Evolutionary conservation across 2,888 invertebrate species (phyloP), one percentile per base, ranked within the genome.

Genomic region (Acheta domesticus): DNA sequence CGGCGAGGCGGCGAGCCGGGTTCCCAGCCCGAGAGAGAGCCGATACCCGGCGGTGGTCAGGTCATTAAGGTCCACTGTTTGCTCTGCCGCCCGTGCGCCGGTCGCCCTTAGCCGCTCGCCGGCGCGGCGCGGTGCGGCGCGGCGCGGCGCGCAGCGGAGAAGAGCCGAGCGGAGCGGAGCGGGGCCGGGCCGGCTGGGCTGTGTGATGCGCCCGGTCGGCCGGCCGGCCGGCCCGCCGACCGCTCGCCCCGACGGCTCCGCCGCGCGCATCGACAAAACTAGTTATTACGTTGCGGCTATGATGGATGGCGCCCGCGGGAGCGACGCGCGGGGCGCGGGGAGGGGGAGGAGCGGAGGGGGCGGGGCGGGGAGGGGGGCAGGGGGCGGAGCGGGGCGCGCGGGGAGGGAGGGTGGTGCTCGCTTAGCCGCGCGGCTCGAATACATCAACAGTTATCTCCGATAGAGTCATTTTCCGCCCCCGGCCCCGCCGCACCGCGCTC

Each of bases 231-330:
- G 4, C 62, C 62, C 62, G 62, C n/a, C 62, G 62, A 19, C n/a
- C 12, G 62, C 16, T n/a, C 62, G 62, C 62, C 62, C 14, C 62
- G 62, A 19, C 75, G 3, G 75, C 16, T 75, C 19, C n/a, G 78
- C 78, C 62, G 78, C 62, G 62, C 62, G 73, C 78, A 23, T 74
- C 16, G 75, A 74, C 19, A 11, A 80, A 80, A 80, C 80, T 80
- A 79, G 80, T 80, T 80, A 80, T 80, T 80, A 80, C 79, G 79
- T 75, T 79, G 79, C 78, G 77, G 78, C 62, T 77, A 80, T 80
- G 80, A 80, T 80, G 77, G 79, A 80, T 80, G 80, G 77, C 75
- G 77, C 79, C 74, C 79, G 50, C 77, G 50, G 74, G 77, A 74
- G 79, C 36, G n/a, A 12, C 11, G 62, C 62, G 62, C 77, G 50